phyloP scores from a whole-genome alignment of 2,113 vertebrate species.

The Clarias gariepinus region DNA sequence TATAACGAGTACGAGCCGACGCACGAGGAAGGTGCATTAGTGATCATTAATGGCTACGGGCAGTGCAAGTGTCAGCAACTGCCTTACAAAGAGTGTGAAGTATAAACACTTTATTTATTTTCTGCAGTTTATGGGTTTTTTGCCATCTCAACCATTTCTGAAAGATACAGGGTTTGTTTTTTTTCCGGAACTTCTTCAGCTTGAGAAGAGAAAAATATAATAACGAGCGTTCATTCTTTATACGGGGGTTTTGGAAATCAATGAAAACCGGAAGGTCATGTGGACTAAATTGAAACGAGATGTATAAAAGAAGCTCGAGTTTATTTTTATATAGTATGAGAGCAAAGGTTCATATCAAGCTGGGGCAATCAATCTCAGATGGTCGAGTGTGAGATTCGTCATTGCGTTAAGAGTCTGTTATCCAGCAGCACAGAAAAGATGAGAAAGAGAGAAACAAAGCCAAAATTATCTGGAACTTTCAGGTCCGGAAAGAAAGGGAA shows the following conservation, averaged over 20 bases:
- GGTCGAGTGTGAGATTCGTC: slow-evolving; percentile 71
- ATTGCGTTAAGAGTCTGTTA: slow-evolving; percentile 67
- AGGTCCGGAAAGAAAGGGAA: slow-evolving; percentile 53
- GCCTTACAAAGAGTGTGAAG: slow-evolving; percentile 99
- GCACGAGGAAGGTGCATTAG: slow-evolving; percentile 93
- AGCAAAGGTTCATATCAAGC: slow-evolving; percentile 74
- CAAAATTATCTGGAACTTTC: slow-evolving; percentile 59
- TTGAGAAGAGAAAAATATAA: slow-evolving; percentile 32
- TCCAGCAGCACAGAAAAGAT: slow-evolving; percentile 69
- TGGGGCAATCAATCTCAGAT: slow-evolving; percentile 74
- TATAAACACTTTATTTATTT: slow-evolving; percentile 85
- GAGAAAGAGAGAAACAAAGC: slow-evolving; percentile 57
- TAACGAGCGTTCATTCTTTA: slow-evolving; percentile 69
- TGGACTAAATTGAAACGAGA: slow-evolving; percentile 56
- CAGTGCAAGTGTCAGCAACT: slow-evolving; percentile 99
- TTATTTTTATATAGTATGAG: slow-evolving; percentile 81
- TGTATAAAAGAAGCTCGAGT: slow-evolving; percentile 71
- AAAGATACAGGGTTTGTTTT: slow-evolving; percentile 78
- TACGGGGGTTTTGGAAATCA: slow-evolving; percentile 69
- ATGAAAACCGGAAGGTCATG: slow-evolving; percentile 48
- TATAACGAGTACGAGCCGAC: slow-evolving; percentile 97
- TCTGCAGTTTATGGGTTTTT: slow-evolving; percentile 65
- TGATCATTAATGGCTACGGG: slow-evolving; percentile 98
- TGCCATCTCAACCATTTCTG: slow-evolving; percentile 74
- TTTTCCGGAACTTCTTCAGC: slow-evolving; percentile 54